Conservation (phyloP, 2,113 vertebrate species). For the Trematocara nigrifrons region DNA sequence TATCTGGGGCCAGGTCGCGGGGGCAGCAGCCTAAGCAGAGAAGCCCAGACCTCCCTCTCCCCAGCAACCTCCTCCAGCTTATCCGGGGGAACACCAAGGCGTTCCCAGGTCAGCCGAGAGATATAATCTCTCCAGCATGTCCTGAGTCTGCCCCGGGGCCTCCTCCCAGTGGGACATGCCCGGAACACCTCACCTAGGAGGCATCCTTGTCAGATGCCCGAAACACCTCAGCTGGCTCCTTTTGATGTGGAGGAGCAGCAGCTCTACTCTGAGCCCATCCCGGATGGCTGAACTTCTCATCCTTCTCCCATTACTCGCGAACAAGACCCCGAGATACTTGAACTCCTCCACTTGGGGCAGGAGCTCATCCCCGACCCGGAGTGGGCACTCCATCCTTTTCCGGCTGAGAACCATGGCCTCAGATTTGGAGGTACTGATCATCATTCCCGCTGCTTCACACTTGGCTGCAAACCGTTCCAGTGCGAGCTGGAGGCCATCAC, state of each 20-base stretch:
- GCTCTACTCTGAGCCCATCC: background rate
- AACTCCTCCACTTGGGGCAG: background rate
- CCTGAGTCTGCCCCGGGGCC: background rate
- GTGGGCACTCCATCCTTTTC: too few species aligned
- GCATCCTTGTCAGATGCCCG: background rate
- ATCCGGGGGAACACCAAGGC: background rate
- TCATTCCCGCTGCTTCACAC: too few species aligned
- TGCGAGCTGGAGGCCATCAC: too few species aligned
- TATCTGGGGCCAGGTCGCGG: accelerated
- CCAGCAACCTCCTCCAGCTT: background rate
- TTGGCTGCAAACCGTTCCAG: too few species aligned
- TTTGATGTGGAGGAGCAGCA: background rate
- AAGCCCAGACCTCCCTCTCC: background rate
- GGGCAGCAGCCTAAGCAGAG: background rate
- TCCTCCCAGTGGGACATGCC: background rate
- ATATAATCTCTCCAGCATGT: background rate
- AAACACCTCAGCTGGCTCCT: background rate
- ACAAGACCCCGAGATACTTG: background rate
- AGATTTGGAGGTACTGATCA: too few species aligned
- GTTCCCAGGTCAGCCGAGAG: background rate
- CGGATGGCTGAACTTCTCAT: accelerated
- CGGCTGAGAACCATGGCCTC: too few species aligned
- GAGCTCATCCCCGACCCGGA: too few species aligned
- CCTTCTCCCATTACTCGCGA: background rate
- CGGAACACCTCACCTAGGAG: background rate